Base-by-base conservation (phyloP, 2,888 invertebrate genomes). In the Macrosiphum euphorbiae region DNA sequence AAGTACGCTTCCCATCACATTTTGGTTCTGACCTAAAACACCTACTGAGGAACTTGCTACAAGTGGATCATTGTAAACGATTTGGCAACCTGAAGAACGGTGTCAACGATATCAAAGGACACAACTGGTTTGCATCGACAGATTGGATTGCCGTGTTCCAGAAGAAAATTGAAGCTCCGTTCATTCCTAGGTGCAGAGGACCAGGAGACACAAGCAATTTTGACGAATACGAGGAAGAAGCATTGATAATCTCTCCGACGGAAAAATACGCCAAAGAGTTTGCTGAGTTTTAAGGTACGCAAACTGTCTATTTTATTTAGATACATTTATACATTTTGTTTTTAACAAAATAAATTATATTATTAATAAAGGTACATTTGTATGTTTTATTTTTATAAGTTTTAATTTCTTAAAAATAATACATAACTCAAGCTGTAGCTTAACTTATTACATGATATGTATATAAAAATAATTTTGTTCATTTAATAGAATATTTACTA, bases 181-280 rank as follows among this genome's bases (percentile, higher is more conserved):
- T 99, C 96, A 98, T 99, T 96, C 99, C 99, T 84, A 98, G 99
- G 96, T 99, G 99, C 97, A 99, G 99, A 96, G 99, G 99, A 94
- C 98, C 99, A 35, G 99, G 99, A 55, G 99, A 99, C 96, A 99
- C 99, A 94, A 99, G 99, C 96, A 99, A 99, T 97, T 99, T 99
- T 96, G 99, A 99, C 96, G 99, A 99, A 96, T 99, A 99, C 96
- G 99, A 99, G 96, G 99, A 99, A 96, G 99, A 99, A 96, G 98
- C 99, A 95, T 97, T 99, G 95, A 98, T 99, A 96, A 99, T 99
- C 96, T 99, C 99, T 95, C 98, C 99, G 95, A 99, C 99, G 95
- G 99, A 99, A 96, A 99, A 99, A 97, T 99, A 99, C 97, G 98
- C 99, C 96, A 99, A 99, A 97, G 99, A 99, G 96, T 99, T 99